Conservation (phyloP, 2,797 vertebrate species). For the Intellagama lesueurii region DNA sequence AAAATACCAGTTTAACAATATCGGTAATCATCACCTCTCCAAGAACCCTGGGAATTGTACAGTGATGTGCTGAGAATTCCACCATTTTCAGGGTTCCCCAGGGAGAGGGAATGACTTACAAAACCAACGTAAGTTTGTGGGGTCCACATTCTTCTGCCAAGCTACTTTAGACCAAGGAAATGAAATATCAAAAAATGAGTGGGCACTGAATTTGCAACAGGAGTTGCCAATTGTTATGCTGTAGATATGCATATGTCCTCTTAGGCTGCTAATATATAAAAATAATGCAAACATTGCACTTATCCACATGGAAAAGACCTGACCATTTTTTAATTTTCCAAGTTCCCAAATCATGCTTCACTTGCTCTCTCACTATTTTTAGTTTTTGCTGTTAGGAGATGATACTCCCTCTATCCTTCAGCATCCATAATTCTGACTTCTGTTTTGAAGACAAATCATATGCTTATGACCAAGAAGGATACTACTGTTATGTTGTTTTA, state of each 20-base stretch:
- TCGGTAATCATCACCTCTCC: not conserved
- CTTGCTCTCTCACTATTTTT: not conserved
- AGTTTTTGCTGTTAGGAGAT: not conserved
- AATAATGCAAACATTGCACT: not conserved
- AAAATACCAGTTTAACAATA: too few relatives aligned
- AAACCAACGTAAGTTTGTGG: not conserved
- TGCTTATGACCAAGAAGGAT: not conserved
- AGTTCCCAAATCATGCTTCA: not conserved
- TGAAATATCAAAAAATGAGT: not conserved
- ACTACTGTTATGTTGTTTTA: not conserved
- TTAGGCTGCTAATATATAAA: not conserved
- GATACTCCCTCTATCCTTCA: not conserved
- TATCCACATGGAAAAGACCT: not conserved
- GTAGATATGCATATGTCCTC: not conserved
- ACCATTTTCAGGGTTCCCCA: not conserved
- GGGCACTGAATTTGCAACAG: not conserved
- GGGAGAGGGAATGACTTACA: not conserved
- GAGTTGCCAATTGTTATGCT: not conserved
- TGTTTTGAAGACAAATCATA: not conserved
- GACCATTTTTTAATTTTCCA: not conserved
- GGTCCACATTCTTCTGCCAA: not conserved
- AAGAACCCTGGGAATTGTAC: not conserved
- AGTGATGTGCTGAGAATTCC: not conserved
- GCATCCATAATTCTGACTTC: not conserved
- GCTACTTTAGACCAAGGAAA: not conserved